These are phyloP conservation scores for Chesias legatella DNA, from an alignment of 2,888 invertebrate genomes.

Conservation along the genomic window DNA sequence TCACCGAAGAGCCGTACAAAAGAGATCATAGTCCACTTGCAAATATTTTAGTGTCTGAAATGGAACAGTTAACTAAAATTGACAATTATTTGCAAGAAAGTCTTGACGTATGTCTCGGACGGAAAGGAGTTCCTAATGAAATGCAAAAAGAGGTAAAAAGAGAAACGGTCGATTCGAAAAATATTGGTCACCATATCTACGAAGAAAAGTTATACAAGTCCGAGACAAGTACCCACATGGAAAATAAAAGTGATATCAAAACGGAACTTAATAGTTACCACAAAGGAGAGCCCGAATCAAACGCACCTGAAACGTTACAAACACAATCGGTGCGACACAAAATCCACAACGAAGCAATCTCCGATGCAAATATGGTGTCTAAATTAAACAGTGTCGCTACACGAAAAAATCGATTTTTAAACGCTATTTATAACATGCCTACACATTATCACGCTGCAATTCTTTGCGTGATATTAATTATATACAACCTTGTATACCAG, in stretches of 20 bases:
- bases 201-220: constrained; percentile 27
- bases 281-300: constrained; percentile 23
- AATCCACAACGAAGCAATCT: constrained; percentile 14
- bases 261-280: constrained; percentile 19
- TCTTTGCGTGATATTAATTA: constrained; percentile 73
- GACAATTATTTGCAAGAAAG: constrained; percentile 69
- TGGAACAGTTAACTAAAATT: constrained; percentile 61
- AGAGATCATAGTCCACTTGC: constrained; percentile 58
- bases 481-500: constrained; percentile 76
- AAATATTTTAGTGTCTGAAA: constrained; percentile 53
- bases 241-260: constrained; percentile 20
- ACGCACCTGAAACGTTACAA: constrained; percentile 23
- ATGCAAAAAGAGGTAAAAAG: constrained; percentile 7
- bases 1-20: constrained; percentile 30
- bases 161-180: constrained; percentile 8
- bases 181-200: constrained; percentile 10
- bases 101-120: constrained; percentile 55
- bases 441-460: constrained; percentile 77
- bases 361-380: constrained; percentile 31
- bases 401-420: constrained; percentile 53
- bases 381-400: constrained; percentile 58
- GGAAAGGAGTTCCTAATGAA: constrained; percentile 21
- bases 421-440: constrained; percentile 70
- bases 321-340: constrained; percentile 26
- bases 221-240: constrained; percentile 13